phyloP scores from a whole-genome alignment of 2,113 vertebrate species.

The Melanerpes aurifrons region DNA sequence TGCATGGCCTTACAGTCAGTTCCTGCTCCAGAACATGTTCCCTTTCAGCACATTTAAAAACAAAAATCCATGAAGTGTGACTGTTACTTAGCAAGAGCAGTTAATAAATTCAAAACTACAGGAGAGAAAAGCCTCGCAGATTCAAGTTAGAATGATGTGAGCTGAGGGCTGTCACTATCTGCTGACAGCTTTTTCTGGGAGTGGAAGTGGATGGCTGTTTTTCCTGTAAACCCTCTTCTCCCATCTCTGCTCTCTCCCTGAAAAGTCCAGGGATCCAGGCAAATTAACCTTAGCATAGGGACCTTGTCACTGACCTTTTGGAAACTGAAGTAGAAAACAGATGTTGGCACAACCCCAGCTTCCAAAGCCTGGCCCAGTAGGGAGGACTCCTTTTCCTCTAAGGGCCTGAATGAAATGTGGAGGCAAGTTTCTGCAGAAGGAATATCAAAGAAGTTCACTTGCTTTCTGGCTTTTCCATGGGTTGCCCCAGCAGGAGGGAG shows the following conservation, averaged over 20 bases:
- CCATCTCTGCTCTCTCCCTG: neutral
- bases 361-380: neutral
- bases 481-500: neutral
- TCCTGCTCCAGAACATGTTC: neutral
- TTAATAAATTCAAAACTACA: neutral
- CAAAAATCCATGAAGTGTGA: neutral
- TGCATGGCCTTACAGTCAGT: neutral
- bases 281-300: neutral
- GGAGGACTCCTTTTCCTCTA: neutral
- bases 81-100: neutral
- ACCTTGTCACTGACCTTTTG: neutral
- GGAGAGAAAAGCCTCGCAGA: neutral
- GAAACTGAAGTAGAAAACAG: neutral
- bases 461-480: neutral
- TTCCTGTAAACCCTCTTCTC: neutral
- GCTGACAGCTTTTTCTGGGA: neutral
- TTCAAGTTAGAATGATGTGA: neutral
- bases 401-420: neutral
- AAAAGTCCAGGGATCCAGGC: neutral
- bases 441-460: neutral
- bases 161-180: neutral
- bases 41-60: neutral
- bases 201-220: neutral
- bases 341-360: neutral
- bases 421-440: neutral